These are phyloP conservation scores for Blera fallax DNA, from an alignment of 2,888 invertebrate genomes.

Conservation along the genomic window DNA sequence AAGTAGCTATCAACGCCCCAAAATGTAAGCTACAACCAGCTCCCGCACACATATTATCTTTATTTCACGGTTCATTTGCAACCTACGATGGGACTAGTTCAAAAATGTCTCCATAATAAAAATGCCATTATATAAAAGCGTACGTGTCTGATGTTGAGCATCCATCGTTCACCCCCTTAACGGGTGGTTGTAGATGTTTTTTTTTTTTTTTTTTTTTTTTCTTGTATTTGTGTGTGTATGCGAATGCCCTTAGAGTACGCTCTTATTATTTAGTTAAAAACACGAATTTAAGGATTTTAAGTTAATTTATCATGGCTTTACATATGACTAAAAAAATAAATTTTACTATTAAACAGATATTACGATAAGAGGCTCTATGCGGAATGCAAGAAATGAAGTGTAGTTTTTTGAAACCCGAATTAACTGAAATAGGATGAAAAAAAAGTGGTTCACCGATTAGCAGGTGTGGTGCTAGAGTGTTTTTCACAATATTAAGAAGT, in stretches of 20 bases:
- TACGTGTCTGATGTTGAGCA: slow-evolving; percentile 50
- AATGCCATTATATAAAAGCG: slow-evolving; percentile 51
- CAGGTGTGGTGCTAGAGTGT: background rate
- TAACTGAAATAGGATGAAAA: background rate
- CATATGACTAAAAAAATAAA: background rate
- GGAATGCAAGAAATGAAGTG: background rate
- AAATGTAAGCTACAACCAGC: slow-evolving; percentile 35
- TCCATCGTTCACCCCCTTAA: slow-evolving; percentile 8
- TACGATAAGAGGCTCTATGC: background rate
- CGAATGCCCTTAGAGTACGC: background rate
- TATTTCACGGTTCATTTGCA: slow-evolving; percentile 69
- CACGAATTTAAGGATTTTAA: slow-evolving; percentile 16
- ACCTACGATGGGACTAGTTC: slow-evolving; percentile 45
- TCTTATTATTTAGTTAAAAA: slow-evolving; percentile 40
- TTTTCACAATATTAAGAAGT: background rate
- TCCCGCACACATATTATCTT: slow-evolving; percentile 58
- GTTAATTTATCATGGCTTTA: background rate
- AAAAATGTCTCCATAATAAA: slow-evolving; percentile 63
- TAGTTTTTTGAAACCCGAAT: background rate
- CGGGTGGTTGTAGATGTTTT: background rate
- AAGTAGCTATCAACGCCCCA: slow-evolving; percentile 44
- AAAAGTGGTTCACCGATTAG: background rate
- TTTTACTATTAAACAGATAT: background rate
- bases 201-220: no score
- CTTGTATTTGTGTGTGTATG: background rate